A percentile compares a stretch with the other conserved stretches of the same genome.
phyloP scores from a whole-genome alignment of 2,888 invertebrate species.

The Meteorus colon region DNA sequence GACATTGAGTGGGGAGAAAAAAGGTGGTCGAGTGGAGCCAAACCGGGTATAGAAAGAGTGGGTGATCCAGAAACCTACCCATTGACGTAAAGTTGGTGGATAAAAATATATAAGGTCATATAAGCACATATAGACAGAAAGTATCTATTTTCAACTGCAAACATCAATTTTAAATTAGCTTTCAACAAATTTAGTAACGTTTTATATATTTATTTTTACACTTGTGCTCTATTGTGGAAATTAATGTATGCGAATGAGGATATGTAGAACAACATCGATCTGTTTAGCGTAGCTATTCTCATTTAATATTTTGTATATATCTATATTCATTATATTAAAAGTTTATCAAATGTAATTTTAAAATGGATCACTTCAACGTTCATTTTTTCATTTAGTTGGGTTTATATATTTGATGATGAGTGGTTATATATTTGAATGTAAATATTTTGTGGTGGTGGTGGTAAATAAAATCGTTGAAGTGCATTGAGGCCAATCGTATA shows the following conservation, averaged over 20 bases:
- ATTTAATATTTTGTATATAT: background rate
- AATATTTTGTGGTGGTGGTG: background rate
- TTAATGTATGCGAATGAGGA: background rate
- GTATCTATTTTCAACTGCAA: background rate
- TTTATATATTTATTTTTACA: background rate
- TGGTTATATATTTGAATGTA: conserved; percentile 14
- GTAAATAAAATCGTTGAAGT: background rate
- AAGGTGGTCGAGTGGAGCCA: conserved; percentile 40
- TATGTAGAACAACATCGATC: background rate
- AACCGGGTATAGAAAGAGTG: conserved; percentile 34
- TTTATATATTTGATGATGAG: background rate
- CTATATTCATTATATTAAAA: background rate
- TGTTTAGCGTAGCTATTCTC: background rate
- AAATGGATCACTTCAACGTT: background rate
- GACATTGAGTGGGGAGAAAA: conserved; percentile 46
- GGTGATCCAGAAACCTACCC: background rate
- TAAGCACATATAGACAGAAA: conserved; percentile 20
- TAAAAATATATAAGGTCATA: conserved; percentile 11
- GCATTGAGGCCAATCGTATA: conserved; percentile 42
- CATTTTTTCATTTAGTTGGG: background rate
- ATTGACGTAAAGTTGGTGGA: conserved; percentile 10
- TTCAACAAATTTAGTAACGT: background rate
- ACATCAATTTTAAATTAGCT: background rate
- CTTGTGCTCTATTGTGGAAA: background rate
- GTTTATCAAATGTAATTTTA: background rate